Evolutionary conservation across 2,797 vertebrate species (phyloP).

Genomic region (Thunnus albacares): DNA sequence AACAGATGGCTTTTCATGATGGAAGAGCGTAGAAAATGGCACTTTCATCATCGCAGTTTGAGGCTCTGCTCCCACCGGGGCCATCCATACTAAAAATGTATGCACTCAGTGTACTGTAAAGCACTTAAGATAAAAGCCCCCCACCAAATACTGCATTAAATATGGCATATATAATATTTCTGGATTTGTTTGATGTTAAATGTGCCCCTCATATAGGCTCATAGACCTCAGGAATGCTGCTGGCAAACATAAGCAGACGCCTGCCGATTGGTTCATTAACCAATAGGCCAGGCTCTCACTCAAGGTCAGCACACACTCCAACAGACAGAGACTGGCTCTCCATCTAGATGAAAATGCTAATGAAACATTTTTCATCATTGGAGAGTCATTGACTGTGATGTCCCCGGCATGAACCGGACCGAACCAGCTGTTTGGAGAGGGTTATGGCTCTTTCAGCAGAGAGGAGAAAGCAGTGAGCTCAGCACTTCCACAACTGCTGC

Average conservation of each 20-base stretch:
- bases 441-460: slow-evolving; percentile 37
- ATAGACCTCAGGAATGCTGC: slow-evolving; percentile 21
- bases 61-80: slow-evolving; percentile 14
- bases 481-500: slow-evolving; percentile 41
- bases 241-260: slow-evolving; percentile 17
- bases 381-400: slow-evolving; percentile 45
- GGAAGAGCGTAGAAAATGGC: slow-evolving; percentile 1
- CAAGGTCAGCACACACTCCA: slow-evolving; percentile 64
- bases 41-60: neutral
- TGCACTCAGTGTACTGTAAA: slow-evolving; percentile 23
- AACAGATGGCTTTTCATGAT: neutral
- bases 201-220: slow-evolving; percentile 1
- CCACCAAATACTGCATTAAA: slow-evolving; percentile 42
- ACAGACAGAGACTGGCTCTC: slow-evolving; percentile 44
- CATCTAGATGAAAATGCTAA: slow-evolving; percentile 64
- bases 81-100: slow-evolving; percentile 11
- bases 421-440: slow-evolving; percentile 50
- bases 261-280: slow-evolving; percentile 62
- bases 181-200: slow-evolving; percentile 25
- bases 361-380: slow-evolving; percentile 63
- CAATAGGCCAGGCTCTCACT: slow-evolving; percentile 39
- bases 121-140: slow-evolving; percentile 52
- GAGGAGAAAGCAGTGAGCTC: slow-evolving; percentile 48
- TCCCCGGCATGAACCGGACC: slow-evolving; percentile 54
- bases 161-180: slow-evolving; percentile 30